phyloP scores from a whole-genome alignment of 2,888 invertebrate genomes.

The Apodemia zela region DNA sequence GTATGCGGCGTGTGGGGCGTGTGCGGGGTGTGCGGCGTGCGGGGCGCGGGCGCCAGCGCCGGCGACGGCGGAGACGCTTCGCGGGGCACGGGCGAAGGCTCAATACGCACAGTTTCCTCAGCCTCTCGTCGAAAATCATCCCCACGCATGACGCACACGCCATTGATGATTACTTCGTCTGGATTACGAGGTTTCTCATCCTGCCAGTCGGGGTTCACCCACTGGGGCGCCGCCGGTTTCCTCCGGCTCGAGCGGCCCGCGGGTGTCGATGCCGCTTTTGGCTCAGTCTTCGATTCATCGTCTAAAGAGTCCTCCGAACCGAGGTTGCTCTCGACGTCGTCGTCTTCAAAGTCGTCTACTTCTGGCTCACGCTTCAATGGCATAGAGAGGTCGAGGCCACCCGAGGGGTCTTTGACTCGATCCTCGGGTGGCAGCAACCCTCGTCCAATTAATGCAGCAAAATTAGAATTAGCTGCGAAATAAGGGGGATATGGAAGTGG shows the following conservation, averaged over 20 bases:
- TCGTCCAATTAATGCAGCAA: slow-evolving; percentile 88
- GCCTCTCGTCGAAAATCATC: slow-evolving; percentile 85
- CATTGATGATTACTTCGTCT: slow-evolving; percentile 94
- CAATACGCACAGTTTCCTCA: slow-evolving; percentile 87
- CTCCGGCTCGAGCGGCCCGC: slow-evolving; percentile 83
- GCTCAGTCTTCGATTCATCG: slow-evolving; percentile 81
- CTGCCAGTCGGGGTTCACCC: slow-evolving; percentile 97
- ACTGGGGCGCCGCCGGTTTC: slow-evolving; percentile 97
- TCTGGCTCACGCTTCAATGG: slow-evolving; percentile 89
- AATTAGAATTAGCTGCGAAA: slow-evolving; percentile 87
- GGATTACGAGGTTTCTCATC: slow-evolving; percentile 81
- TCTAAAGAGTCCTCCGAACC: slow-evolving; percentile 84
- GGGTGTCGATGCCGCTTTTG: slow-evolving; percentile 74
- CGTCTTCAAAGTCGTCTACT: slow-evolving; percentile 89
- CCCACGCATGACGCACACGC: slow-evolving; percentile 94
- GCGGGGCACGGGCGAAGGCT: slow-evolving; percentile 86
- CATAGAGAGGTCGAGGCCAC: slow-evolving; percentile 93
- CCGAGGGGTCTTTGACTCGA: slow-evolving; percentile 87
- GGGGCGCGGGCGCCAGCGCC: slow-evolving; percentile 37
- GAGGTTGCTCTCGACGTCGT: slow-evolving; percentile 87
- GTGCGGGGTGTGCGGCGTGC: slow-evolving; percentile 34
- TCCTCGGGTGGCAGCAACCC: slow-evolving; percentile 82
- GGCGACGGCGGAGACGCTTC: slow-evolving; percentile 55
- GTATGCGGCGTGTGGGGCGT: slow-evolving; percentile 44
- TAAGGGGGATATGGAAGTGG: slow-evolving; percentile 89